These are phyloP conservation scores for Alviniconcha strummeri DNA, from an alignment of 2,888 invertebrate genomes.

Conservation along the genomic window DNA sequence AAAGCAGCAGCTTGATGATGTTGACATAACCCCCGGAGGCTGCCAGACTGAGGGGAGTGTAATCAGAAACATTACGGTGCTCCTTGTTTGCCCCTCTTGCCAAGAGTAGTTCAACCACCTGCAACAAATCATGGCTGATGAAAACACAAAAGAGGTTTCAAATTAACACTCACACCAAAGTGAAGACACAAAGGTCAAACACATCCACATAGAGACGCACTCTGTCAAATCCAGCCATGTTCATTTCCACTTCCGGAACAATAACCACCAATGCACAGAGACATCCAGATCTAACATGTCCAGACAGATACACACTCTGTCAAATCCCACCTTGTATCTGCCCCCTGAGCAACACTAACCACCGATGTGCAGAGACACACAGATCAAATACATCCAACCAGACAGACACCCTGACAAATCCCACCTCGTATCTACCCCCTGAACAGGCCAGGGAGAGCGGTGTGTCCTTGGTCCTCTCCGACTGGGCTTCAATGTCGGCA, in stretches of 20 bases:
- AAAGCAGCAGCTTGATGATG: conserved; percentile 94
- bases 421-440: conserved; percentile 93
- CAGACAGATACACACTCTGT: too few species aligned
- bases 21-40: conserved; percentile 99
- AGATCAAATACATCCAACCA: too few species aligned
- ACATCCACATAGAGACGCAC: not conserved
- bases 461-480: conserved; percentile 98
- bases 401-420: too few species aligned
- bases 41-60: conserved; percentile 98
- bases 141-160: not conserved
- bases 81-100: conserved; percentile 92
- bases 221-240: not conserved
- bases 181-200: not conserved
- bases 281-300: too few species aligned
- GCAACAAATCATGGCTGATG: conserved; percentile 32
- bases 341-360: too few species aligned
- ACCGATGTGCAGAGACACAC: too few species aligned
- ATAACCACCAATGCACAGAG: too few species aligned
- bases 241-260: too few species aligned
- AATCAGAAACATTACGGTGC: conserved; percentile 98
- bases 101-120: conserved; percentile 91
- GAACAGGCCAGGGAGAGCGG: conserved; percentile 97
- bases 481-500: conserved; percentile 99
- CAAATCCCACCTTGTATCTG: too few species aligned
- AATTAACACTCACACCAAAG: not conserved